phyloP scores from a whole-genome alignment of 1,140 invertebrate species.

The Heliconius hewitsoni region DNA sequence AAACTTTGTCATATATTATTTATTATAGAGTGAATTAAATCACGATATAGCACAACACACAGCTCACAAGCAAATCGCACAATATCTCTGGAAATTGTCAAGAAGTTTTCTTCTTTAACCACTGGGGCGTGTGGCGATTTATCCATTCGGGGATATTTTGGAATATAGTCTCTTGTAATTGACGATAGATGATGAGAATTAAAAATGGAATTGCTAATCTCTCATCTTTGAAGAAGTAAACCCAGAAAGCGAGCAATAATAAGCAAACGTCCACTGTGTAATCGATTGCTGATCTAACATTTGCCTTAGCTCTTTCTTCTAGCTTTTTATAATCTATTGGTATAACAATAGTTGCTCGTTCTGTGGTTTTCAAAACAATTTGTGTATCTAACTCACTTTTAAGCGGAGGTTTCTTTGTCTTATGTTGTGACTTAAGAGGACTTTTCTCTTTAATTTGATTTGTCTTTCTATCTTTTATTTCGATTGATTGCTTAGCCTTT shows the following conservation, averaged over 20 bases:
- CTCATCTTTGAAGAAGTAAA: conserved; percentile 90
- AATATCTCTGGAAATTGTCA: conserved; percentile 72
- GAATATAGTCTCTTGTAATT: conserved; percentile 84
- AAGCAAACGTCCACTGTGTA: conserved; percentile 87
- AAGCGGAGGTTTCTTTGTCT: conserved; percentile 49
- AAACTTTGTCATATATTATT: conserved; percentile 31
- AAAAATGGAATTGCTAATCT: conserved; percentile 88
- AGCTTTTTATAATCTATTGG: conserved; percentile 79
- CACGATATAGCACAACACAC: conserved; percentile 69
- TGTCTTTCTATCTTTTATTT: neutral
- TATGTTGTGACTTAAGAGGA: conserved; percentile 46
- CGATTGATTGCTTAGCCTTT: neutral
- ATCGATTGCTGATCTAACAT: conserved; percentile 84
- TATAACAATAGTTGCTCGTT: conserved; percentile 73
- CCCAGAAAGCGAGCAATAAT: conserved; percentile 87
- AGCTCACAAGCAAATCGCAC: conserved; percentile 66
- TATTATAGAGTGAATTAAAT: conserved; percentile 43
- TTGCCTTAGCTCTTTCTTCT: conserved; percentile 83
- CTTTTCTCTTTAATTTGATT: conserved; percentile 31
- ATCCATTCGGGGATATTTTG: conserved; percentile 65
- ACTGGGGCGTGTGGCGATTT: conserved; percentile 59
- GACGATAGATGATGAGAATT: conserved; percentile 87
- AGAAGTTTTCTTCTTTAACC: conserved; percentile 75
- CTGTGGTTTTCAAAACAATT: conserved; percentile 66
- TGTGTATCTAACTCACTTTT: conserved; percentile 50